Base-by-base conservation (phyloP, 1,140 invertebrate species). In the Sitophilus oryzae region DNA sequence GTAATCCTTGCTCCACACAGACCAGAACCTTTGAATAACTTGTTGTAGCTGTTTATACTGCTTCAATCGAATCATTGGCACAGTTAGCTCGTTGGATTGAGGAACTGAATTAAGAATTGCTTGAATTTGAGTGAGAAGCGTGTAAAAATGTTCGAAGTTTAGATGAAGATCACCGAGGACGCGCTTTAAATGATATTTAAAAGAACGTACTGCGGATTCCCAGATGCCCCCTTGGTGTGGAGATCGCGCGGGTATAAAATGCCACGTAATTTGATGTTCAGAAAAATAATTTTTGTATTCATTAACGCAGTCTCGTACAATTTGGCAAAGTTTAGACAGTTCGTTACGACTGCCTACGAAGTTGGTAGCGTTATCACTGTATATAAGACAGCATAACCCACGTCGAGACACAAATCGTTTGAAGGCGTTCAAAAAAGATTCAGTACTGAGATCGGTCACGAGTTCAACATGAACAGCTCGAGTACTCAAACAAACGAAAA, bases 281-380 rank as follows among this genome's bases (percentile, higher is more conserved):
- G 42, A 18, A 45, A 25, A 45, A 45, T 45, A 45, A 58, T 55
- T 70, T 70, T 0, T 75, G 63, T 5, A 56, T 63, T 3, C 64
- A 51, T 61, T 76, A 74, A 61, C 69, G 72, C 10, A 71, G 14
- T 16, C n/a, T 5, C 18, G 25, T 0, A 38, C 34, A 22, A 21
- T 40, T 16, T 70, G 71, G 22, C 71, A 70, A 48, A 75, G 70
- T 60, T 2, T 72, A 69, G 44, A 69, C 69, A 52, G 74, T 71
- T 14, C 67, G 40, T 68, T 70, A n/a, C 53, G 50, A 10, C 59
- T 45, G 1, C 61, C 60, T 6, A 61, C 45, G 53, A 72, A 72
- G 47, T 69, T 66, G 0, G 48, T 54, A 0, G 58, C 66, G 44
- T 64, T 63, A 37, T 69, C 68, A 21, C 35, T 58, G 40, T 63